A percentile compares a stretch with the other conserved stretches of the same genome.
phyloP scores from a whole-genome alignment of 2,113 vertebrate species.

The Cephalopterus ornatus region DNA sequence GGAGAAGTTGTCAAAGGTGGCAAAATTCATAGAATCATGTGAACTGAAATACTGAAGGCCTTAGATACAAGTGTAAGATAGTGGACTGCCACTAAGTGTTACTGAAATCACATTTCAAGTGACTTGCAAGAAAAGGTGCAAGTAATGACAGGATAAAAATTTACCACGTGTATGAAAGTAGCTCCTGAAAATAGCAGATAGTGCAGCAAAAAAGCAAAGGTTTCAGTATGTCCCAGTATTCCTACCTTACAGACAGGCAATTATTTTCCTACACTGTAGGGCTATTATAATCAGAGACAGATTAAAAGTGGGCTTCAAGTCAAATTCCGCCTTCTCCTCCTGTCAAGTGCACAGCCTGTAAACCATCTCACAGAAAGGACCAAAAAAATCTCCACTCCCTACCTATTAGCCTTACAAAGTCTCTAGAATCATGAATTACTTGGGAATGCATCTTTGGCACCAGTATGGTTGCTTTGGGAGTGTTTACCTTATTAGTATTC shows the following conservation, averaged over 20 bases:
- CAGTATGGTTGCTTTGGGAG: neutral
- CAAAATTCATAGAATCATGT: neutral
- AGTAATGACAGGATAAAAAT: neutral
- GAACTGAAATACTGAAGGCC: neutral
- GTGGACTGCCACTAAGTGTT: neutral
- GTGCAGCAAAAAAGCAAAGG: neutral
- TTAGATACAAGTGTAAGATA: neutral
- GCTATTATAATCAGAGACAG: neutral
- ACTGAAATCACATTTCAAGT: neutral
- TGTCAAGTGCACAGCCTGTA: neutral
- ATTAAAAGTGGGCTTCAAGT: neutral
- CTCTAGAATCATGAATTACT: neutral
- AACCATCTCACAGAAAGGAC: neutral
- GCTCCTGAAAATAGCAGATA: neutral
- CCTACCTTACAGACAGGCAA: neutral
- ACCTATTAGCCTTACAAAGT: neutral
- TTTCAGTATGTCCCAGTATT: neutral
- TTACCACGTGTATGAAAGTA: neutral
- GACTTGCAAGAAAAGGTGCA: neutral
- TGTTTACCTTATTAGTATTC: neutral
- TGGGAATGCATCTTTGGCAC: neutral
- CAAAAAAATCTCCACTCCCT: neutral
- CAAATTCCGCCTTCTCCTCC: neutral
- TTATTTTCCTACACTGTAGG: neutral
- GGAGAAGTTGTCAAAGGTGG: neutral